Conservation (phyloP, 2,797 vertebrate genomes). For the Borostomias antarcticus region DNA sequence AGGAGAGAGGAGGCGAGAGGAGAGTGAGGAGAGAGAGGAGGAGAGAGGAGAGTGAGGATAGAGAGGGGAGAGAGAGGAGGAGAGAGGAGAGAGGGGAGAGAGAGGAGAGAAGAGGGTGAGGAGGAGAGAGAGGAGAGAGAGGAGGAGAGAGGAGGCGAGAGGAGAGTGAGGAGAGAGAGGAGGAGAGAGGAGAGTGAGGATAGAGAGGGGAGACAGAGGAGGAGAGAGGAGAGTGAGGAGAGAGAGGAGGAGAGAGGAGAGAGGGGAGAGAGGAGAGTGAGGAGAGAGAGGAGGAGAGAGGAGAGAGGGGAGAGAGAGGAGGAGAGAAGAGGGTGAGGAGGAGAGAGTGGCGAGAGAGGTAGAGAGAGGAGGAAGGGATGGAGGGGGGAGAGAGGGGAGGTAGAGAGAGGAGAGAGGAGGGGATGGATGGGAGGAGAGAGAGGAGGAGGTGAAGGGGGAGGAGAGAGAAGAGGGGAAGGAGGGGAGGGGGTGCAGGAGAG, state of each 20-base stretch:
- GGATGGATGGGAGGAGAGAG: too few species aligned
- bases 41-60: too few species aligned
- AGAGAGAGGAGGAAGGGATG: neutral
- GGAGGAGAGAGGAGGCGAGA: neutral
- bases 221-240: neutral
- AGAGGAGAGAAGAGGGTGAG: neutral
- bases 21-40: neutral
- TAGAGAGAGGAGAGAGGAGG: neutral
- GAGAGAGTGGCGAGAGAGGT: slow-evolving; percentile 2
- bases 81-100: too few species aligned
- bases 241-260: too few species aligned
- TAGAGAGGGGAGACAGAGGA: neutral
- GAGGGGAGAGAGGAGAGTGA: neutral
- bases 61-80: too few species aligned
- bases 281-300: too few species aligned
- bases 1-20: neutral
- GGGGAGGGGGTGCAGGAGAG: too few species aligned
- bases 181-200: neutral
- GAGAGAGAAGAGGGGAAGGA: neutral
- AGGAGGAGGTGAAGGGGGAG: neutral
- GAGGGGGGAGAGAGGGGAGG: neutral
- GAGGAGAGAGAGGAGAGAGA: slow-evolving; percentile 2
- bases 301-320: neutral
- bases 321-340: neutral
- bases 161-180: neutral